phyloP scores from a whole-genome alignment of 2,113 vertebrate species.

The Turnix velox region DNA sequence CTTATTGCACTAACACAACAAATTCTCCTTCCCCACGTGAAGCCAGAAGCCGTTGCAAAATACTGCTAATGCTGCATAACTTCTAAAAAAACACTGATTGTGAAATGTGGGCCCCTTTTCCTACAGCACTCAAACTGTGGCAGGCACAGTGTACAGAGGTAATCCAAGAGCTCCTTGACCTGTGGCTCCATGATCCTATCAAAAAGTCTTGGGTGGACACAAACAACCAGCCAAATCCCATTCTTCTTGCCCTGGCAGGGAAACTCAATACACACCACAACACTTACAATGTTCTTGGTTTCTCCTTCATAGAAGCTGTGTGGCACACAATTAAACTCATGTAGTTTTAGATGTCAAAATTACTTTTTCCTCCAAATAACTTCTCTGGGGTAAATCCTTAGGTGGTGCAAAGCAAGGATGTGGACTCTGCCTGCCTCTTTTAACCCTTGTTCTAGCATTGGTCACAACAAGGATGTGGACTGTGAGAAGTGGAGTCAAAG shows the following conservation, averaged over 20 bases:
- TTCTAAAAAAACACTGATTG: background rate
- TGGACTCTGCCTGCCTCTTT: background rate
- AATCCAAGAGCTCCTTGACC: background rate
- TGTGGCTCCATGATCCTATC: rapidly evolving
- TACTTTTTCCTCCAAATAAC: background rate
- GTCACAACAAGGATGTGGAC: background rate
- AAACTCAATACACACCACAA: background rate
- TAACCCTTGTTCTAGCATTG: background rate
- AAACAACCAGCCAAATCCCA: background rate
- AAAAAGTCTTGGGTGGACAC: background rate
- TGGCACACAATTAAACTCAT: background rate
- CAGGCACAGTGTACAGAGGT: background rate
- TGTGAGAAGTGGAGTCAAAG: background rate
- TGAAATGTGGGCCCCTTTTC: background rate
- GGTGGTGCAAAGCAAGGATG: background rate
- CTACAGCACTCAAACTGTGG: background rate
- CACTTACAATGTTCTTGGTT: background rate
- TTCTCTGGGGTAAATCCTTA: background rate
- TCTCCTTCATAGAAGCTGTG: background rate
- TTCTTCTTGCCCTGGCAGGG: background rate
- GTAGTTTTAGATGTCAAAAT: background rate
- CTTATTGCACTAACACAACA: background rate
- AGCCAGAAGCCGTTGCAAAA: background rate
- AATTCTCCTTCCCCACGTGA: background rate
- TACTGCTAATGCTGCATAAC: background rate